A percentile compares a stretch with the other conserved stretches of the same genome.
phyloP scores from a whole-genome alignment of 2,888 invertebrate genomes.

The Acleris laterana region DNA sequence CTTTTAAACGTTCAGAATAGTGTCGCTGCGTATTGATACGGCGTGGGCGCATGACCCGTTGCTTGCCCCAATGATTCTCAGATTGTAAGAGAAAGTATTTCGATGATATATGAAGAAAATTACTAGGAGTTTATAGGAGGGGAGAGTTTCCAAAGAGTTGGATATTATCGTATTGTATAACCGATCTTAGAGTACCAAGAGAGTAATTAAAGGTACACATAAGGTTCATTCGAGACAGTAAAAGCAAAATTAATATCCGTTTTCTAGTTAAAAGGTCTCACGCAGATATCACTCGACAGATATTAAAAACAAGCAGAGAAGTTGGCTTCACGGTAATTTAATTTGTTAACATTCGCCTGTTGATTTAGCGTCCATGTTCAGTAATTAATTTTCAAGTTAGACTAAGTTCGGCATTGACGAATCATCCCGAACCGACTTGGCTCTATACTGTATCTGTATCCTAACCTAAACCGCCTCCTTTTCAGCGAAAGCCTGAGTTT shows the following conservation, averaged over 20 bases:
- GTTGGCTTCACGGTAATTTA: conserved; percentile 12
- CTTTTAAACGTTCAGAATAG: too few species aligned
- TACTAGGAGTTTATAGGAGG: too few species aligned
- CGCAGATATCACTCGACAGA: not conserved
- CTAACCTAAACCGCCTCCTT: not conserved
- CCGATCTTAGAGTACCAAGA: too few species aligned
- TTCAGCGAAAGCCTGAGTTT: not conserved
- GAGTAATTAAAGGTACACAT: too few species aligned
- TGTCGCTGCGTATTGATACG: not conserved
- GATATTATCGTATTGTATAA: too few species aligned
- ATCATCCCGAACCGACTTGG: conserved; percentile 13
- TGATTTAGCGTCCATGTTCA: conserved; percentile 15
- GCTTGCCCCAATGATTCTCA: not conserved
- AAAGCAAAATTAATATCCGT: too few species aligned
- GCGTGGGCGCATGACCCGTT: conserved; percentile 1
- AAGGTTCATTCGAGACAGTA: too few species aligned
- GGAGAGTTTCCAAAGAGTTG: too few species aligned
- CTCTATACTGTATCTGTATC: not conserved
- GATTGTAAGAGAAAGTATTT: conserved; percentile 7
- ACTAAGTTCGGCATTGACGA: conserved; percentile 9
- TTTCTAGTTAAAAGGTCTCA: too few species aligned
- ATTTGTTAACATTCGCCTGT: conserved; percentile 20
- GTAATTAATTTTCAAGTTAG: conserved; percentile 23
- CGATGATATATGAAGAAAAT: not conserved
- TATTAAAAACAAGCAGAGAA: conserved; percentile 4